Base-by-base conservation (phyloP, 2,888 invertebrate species). In the Gordius sp. region DNA sequence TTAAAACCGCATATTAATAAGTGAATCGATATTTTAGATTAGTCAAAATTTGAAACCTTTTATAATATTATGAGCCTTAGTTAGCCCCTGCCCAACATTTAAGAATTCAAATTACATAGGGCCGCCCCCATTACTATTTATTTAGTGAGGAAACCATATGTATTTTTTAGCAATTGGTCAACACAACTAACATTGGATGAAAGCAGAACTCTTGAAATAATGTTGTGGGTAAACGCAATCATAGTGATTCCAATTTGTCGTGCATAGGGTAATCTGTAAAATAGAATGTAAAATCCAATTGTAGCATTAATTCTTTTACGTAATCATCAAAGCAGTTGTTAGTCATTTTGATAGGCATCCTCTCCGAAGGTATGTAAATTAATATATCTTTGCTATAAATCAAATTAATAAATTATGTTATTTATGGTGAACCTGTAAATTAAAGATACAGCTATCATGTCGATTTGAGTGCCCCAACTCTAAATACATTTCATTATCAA, bases 381-480 rank as follows among this genome's bases (percentile, higher is more conserved):
- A 47, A n/a, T 23, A 47, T 18, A 4, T 47, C 47, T 47, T 47
- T 47, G 16, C 47, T 47, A 47, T n/a, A 20, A n/a, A 20, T n/a
- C 4, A 47, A 18, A 47, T 47, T n/a, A 8, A 18, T 47, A 8
- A 47, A 47, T 13, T 33, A 13, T 13, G 39, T 33, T 8, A 33
- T 13, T 13, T 33, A 33, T 33, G 8, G n/a, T 33, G 39, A 18
- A 47, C 47, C 20, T 47, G 20, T 47, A 47, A 4, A 47, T 4
- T 4, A 23, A 18, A 4, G 47, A 47, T n/a, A 47, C n/a, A 8
- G 47, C 47, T 20, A 47, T 18, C 47, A 47, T 47, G 8, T 47
- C 47, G 4, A 47, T 20, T 47, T 47, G n/a, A 23, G 47, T 47
- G 8, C 47, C 47, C 47, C 47, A 47, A 23, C 47, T n/a, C 47